Evolutionary conservation across 2,888 invertebrate genomes (phyloP).

Genomic region (Metallyticus violacea): DNA sequence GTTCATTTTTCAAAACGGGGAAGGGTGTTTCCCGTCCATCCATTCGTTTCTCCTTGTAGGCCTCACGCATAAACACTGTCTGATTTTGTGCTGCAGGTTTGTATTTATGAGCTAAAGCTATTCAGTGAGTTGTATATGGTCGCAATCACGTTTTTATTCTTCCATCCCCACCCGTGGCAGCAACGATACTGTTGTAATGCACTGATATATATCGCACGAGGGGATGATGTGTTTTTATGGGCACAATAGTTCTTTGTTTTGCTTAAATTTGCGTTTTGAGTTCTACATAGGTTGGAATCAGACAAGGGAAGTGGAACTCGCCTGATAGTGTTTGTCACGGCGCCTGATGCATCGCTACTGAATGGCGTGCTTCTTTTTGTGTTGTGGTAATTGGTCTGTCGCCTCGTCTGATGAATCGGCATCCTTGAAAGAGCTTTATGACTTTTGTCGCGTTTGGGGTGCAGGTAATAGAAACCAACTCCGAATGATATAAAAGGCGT

Average conservation of each 20-base stretch:
- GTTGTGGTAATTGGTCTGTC: not conserved
- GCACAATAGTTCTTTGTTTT: not conserved
- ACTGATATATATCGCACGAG: not conserved
- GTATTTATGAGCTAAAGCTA: not conserved
- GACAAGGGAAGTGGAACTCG: too few relatives aligned
- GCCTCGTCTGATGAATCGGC: not conserved
- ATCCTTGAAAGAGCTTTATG: not conserved
- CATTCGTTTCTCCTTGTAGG: not conserved
- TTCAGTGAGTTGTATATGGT: not conserved
- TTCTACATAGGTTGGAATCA: not conserved
- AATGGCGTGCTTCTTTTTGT: not conserved
- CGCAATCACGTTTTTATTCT: not conserved
- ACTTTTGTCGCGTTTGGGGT: not conserved
- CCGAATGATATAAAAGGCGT: not conserved
- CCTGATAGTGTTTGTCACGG: not conserved
- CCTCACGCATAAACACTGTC: too few relatives aligned
- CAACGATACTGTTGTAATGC: not conserved
- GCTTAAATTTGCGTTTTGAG: not conserved
- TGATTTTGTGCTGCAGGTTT: too few relatives aligned
- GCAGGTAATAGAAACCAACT: not conserved
- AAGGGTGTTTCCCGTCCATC: not conserved
- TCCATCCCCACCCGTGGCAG: not conserved
- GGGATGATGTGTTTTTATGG: not conserved
- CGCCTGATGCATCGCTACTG: not conserved
- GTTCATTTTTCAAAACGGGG: constrained; percentile 23